A percentile compares a stretch with the other conserved stretches of the same genome.
Conservation (phyloP, 2,797 vertebrate genomes). For the Pelodytes ibericus region DNA sequence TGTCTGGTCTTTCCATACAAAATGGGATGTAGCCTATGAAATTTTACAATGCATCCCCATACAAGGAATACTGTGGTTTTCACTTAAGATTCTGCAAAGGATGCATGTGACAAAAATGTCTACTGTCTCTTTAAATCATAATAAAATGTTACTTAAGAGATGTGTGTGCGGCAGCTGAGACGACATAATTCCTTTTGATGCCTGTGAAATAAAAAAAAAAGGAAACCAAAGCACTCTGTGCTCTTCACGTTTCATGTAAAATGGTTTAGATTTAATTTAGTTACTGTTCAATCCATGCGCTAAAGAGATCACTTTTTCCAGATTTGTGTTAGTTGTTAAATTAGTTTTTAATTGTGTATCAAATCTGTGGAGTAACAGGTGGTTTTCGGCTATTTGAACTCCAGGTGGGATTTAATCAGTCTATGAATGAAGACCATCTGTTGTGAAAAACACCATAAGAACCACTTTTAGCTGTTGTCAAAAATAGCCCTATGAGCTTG, state of each 20-base stretch:
- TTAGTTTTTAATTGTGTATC: conserved; percentile 18
- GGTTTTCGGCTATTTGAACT: conserved; percentile 27
- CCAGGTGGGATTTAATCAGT: conserved; percentile 10
- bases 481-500: too few relatives aligned
- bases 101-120: too few relatives aligned
- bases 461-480: background rate
- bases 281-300: background rate
- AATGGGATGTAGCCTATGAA: too few relatives aligned
- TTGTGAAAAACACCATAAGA: background rate
- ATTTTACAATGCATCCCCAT: too few relatives aligned
- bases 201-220: background rate
- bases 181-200: too few relatives aligned
- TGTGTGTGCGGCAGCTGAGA: too few relatives aligned
- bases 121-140: too few relatives aligned
- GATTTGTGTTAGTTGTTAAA: conserved; percentile 20
- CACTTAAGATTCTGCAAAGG: too few relatives aligned
- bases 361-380: conserved; percentile 8
- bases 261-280: background rate
- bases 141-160: too few relatives aligned
- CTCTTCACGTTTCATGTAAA: background rate
- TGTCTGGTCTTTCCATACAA: too few relatives aligned
- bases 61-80: too few relatives aligned
- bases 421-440: conserved; percentile 26
- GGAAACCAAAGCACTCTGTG: background rate
- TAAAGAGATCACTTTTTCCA: background rate